Conservation (phyloP, 2,113 vertebrate genomes). For the Mastomys natalensis region DNA sequence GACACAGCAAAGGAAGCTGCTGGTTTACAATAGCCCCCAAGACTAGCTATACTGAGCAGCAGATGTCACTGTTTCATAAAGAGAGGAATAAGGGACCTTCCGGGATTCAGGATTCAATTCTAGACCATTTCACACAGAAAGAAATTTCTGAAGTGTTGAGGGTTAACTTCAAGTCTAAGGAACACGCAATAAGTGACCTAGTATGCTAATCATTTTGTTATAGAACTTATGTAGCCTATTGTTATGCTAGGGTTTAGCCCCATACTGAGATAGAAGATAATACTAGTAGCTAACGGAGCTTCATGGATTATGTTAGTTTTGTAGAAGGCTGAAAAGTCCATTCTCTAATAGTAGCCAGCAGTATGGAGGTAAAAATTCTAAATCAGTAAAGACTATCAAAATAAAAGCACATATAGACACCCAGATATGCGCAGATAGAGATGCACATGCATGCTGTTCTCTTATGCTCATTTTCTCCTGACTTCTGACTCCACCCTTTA, state of each 20-base stretch:
- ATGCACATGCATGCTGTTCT: not conserved
- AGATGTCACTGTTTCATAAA: constrained; percentile 81
- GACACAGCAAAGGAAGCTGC: not conserved
- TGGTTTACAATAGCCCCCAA: not conserved
- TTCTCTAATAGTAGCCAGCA: not conserved
- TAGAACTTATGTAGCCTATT: not conserved
- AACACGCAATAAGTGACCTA: not conserved
- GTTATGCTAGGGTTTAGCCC: not conserved
- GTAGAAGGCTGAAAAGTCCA: not conserved
- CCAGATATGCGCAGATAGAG: not conserved
- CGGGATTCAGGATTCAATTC: not conserved
- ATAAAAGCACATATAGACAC: too few relatives aligned
- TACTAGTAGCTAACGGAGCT: not conserved
- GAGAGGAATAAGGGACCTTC: constrained; percentile 1
- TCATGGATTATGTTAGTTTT: not conserved
- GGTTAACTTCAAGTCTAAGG: not conserved
- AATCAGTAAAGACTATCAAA: too few relatives aligned
- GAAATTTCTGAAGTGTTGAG: constrained; percentile 20
- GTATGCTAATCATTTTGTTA: not conserved
- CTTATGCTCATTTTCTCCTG: not conserved
- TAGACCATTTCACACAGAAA: not conserved
- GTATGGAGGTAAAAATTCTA: not conserved
- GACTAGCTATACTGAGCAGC: constrained; percentile 51
- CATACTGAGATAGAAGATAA: not conserved
- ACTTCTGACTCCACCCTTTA: not conserved